Base-by-base conservation (phyloP, 30 jellyfish, hydroid and myxozoan genomes). In the Hydractinia symbiolongicarpus region DNA sequence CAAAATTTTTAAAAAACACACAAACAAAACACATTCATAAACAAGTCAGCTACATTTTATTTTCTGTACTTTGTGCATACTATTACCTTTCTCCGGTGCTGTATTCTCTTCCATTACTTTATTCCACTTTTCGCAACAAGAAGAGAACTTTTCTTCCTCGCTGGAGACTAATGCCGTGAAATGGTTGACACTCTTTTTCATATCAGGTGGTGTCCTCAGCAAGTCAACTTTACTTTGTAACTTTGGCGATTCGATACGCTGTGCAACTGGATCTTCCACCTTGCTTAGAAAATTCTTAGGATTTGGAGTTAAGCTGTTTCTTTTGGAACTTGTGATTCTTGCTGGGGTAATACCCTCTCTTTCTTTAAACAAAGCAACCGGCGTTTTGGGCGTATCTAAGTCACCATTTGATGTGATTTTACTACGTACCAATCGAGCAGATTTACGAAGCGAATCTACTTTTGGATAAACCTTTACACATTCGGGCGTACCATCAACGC, bases 61-160 rank as follows among this genome's bases (percentile, higher is more conserved):
- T 30, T 30, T 30, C 44, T 30, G 44, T 30, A 30, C 2, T 30
- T 30, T 30, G 44, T 30, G 44, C 44, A 1, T 2, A 30, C 44
- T 30, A 30, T 30, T 55, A 89, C 96, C 91, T 78, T 89, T 88
- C 66, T 89, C 96, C 19, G 88, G 67, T 9, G 70, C 68, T 8
- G 84, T 73, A 9, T 78, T 80, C 50, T 70, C 82, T 51, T 77
- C 88, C 40, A 84, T 60, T n/a, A 77, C 68, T 8, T 71, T 56
- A 49, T 70, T 73, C 96, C 96, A 89, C 17, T 61, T 30, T 7
- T 75, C 78, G 55, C 68, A 71, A 73, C 68, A 8, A 6, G 14
- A 55, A 44, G 11, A 54, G 67, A 89, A 76, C 21, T 75, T 89
- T 51, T 40, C 77, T 76, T 83, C 83, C 62, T 89, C 96, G 9